Evolutionary conservation across 2,113 vertebrate genomes (phyloP).

Genomic region (Phaethon lepturus): DNA sequence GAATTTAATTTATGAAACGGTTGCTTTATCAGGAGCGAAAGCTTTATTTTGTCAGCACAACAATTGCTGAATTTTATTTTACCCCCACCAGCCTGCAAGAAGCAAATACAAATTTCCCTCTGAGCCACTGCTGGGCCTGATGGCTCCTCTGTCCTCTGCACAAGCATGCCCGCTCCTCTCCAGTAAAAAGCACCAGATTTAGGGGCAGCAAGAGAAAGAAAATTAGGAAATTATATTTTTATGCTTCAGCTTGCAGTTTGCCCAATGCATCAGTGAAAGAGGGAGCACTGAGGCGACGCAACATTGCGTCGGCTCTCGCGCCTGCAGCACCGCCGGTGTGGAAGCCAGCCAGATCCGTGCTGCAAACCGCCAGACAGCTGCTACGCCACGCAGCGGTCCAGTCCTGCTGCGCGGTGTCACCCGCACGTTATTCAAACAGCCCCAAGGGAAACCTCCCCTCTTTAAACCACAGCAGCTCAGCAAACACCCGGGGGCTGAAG

Average conservation of each 20-base stretch:
- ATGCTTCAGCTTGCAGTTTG: not conserved
- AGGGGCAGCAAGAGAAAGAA: not conserved
- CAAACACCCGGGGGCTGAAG: too few relatives aligned
- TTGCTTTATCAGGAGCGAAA: not conserved
- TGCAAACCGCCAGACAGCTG: not conserved
- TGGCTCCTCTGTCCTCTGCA: not conserved
- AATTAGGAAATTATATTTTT: not conserved
- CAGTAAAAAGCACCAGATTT: not conserved
- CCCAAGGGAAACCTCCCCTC: not conserved
- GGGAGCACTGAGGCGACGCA: not conserved
- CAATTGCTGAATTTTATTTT: not conserved
- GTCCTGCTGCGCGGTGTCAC: not conserved
- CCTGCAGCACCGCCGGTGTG: rapidly evolving
- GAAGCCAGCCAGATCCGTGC: rapidly evolving
- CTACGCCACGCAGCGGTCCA: rapidly evolving
- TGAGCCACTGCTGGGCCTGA: not conserved
- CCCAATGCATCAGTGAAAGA: not conserved
- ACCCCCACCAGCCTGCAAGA: not conserved
- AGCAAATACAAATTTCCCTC: not conserved
- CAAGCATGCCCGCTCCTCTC: not conserved
- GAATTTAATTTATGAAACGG: not conserved
- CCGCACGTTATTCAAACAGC: rapidly evolving
- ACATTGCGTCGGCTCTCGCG: not conserved
- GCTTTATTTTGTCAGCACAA: not conserved
- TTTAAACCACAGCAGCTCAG: not conserved